Evolutionary conservation across 2,113 vertebrate genomes (phyloP).

Genomic region (Bubo blakistoni): DNA sequence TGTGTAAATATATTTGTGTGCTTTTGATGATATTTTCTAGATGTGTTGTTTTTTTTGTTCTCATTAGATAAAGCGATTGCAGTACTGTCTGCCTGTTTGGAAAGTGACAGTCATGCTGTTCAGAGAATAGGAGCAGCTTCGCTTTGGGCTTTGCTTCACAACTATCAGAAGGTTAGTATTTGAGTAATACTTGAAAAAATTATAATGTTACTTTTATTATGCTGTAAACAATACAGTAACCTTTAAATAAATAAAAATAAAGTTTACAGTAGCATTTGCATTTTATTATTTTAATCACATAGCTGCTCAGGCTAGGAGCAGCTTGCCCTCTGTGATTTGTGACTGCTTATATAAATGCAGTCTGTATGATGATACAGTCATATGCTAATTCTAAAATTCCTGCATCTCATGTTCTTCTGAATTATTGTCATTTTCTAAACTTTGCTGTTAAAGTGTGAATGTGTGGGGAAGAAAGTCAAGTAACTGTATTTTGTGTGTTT

Average conservation of each 20-base stretch:
- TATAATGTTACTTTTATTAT: not conserved
- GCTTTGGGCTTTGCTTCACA: conserved; percentile 91
- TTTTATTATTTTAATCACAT: not conserved
- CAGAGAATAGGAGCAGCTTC: conserved; percentile 87
- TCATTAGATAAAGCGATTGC: conserved; percentile 82
- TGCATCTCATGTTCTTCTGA: not conserved
- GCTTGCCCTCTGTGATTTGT: not conserved
- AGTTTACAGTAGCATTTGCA: not conserved
- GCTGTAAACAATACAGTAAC: not conserved
- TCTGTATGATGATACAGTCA: not conserved
- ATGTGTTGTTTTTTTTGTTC: not conserved
- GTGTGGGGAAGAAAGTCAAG: not conserved
- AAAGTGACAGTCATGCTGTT: conserved; percentile 73
- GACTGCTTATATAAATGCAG: not conserved
- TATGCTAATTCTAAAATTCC: not conserved
- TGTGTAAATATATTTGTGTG: not conserved
- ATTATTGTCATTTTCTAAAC: not conserved
- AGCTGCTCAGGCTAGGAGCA: not conserved
- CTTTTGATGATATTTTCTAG: not conserved
- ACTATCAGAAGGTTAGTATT: conserved; percentile 88
- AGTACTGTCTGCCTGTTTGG: conserved; percentile 81
- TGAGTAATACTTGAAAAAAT: not conserved
- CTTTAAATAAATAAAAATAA: not conserved
- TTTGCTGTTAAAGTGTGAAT: not conserved
- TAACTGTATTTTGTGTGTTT: not conserved